A percentile compares a stretch with the other conserved stretches of the same genome.
Evolutionary conservation across 1,140 invertebrate genomes (phyloP).

Genomic region (Neomicropteryx cornuta): DNA sequence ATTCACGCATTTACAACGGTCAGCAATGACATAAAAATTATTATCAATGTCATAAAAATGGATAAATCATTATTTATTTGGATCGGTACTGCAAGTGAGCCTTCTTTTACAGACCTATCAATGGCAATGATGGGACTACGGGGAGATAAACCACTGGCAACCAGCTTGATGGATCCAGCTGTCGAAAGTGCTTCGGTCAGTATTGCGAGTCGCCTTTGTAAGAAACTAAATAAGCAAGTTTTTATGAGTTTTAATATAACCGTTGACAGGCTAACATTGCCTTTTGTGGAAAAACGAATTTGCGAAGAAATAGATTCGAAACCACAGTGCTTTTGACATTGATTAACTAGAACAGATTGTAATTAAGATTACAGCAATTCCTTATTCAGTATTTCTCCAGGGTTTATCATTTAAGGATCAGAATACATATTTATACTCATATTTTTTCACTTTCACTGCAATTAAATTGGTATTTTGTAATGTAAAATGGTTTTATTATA

Average conservation of each 20-base stretch:
- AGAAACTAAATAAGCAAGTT: slow-evolving; percentile 13
- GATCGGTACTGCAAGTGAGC: slow-evolving; percentile 10
- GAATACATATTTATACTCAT: too few relatives aligned
- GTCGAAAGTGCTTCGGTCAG: slow-evolving; percentile 10
- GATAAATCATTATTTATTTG: slow-evolving; percentile 15
- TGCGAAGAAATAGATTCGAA: slow-evolving; percentile 10
- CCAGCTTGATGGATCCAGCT: slow-evolving; percentile 10
- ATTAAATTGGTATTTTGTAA: too few relatives aligned
- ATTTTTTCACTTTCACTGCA: too few relatives aligned
- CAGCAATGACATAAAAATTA: slow-evolving; percentile 7
- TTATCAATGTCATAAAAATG: slow-evolving; percentile 13
- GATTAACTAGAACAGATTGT: too few relatives aligned
- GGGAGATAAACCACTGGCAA: slow-evolving; percentile 4
- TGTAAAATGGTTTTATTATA: too few relatives aligned
- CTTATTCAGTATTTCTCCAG: too few relatives aligned
- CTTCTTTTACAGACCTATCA: slow-evolving; percentile 12
- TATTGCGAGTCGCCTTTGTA: slow-evolving; percentile 10
- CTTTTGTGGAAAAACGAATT: slow-evolving; percentile 13
- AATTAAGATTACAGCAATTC: too few relatives aligned
- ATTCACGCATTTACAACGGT: slow-evolving; percentile 8
- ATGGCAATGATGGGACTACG: slow-evolving; percentile 8
- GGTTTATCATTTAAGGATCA: too few relatives aligned
- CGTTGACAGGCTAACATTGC: slow-evolving; percentile 10
- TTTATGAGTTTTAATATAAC: slow-evolving; percentile 14
- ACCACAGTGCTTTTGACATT: slow-evolving; percentile 10